phyloP scores from a whole-genome alignment of 2,888 invertebrate species.

The Geotrupes spiniger region DNA sequence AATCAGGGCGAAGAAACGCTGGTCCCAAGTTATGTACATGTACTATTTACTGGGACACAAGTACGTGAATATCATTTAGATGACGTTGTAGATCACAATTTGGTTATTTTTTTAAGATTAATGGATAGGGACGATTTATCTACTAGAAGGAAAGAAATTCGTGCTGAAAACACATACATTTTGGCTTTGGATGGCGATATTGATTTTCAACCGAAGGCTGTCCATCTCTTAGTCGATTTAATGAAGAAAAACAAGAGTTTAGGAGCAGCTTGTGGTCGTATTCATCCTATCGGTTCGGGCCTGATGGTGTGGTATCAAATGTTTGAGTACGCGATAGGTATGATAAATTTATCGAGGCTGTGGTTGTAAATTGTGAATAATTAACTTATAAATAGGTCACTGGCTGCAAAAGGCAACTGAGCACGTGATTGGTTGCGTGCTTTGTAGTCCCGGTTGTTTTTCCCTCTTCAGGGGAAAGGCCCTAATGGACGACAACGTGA shows the following conservation, averaged over 20 bases:
- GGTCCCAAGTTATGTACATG: slow-evolving; percentile 97
- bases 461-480: slow-evolving; percentile 85
- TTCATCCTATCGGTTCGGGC: slow-evolving; percentile 78
- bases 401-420: slow-evolving; percentile 93
- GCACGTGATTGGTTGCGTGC: slow-evolving; percentile 84
- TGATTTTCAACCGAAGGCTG: slow-evolving; percentile 79
- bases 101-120: slow-evolving; percentile 33
- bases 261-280: slow-evolving; percentile 86
- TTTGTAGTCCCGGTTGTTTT: slow-evolving; percentile 91
- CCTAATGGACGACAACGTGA: slow-evolving; percentile 86
- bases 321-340: slow-evolving; percentile 89
- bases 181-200: slow-evolving; percentile 87
- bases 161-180: slow-evolving; percentile 70
- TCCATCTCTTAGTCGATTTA: slow-evolving; percentile 74
- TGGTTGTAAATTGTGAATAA: too few species aligned
- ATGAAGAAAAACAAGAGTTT: slow-evolving; percentile 80
- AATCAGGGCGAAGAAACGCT: slow-evolving; percentile 85
- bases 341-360: too few species aligned
- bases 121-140: slow-evolving; percentile 38
- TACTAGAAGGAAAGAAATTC: slow-evolving; percentile 48
- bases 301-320: slow-evolving; percentile 54
- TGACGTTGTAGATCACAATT: neutral
- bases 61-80: too few species aligned
- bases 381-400: too few species aligned
- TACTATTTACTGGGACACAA: slow-evolving; percentile 83